Conservation (phyloP, 2,113 vertebrate species). For the Carettochelys insculpta region DNA sequence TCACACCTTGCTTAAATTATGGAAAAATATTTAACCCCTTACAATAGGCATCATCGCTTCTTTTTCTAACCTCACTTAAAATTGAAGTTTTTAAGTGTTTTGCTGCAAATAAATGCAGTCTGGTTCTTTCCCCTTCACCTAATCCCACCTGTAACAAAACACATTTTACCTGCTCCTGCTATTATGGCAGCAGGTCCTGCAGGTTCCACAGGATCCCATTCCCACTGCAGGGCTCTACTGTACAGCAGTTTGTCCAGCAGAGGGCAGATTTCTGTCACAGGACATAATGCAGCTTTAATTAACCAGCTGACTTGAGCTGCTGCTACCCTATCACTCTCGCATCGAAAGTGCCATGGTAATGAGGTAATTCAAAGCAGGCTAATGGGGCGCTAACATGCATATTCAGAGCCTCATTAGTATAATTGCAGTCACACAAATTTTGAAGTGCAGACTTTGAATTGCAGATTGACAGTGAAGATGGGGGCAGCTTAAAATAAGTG, state of each 20-base stretch:
- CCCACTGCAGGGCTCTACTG: not conserved
- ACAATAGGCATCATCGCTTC: not conserved
- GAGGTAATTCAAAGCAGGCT: no score
- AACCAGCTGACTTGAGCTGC: no score
- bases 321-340: no score
- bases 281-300: not conserved
- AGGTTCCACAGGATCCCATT: not conserved
- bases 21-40: not conserved
- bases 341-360: no score
- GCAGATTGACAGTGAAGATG: no score
- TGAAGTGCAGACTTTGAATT: no score
- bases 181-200: not conserved
- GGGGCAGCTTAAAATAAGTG: no score
- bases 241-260: not conserved
- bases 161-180: not conserved
- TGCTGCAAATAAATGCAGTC: not conserved
- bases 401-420: no score
- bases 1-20: not conserved
- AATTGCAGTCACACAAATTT: no score
- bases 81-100: not conserved
- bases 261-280: not conserved
- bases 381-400: no score
- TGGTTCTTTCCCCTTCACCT: not conserved
- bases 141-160: not conserved
- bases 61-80: not conserved